These are phyloP conservation scores for Myiothlypis coronata DNA, from an alignment of 2,797 vertebrate genomes.

Conservation along the genomic window DNA sequence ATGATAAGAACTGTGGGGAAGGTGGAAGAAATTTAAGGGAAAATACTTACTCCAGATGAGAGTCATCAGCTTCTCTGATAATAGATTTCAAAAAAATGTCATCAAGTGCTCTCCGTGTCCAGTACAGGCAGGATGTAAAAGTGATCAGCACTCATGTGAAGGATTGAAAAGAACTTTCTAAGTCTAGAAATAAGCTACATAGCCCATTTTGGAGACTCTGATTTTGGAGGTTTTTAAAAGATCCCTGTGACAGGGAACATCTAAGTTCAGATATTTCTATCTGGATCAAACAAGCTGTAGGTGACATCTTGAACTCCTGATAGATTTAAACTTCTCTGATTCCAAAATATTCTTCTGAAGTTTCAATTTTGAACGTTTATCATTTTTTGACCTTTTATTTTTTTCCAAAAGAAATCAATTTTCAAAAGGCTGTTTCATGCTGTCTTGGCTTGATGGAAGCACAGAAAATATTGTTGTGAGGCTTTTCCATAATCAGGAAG, in stretches of 20 bases:
- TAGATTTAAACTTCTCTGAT: not conserved
- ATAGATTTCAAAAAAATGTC: not conserved
- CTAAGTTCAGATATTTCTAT: not conserved
- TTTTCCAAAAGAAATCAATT: accelerated
- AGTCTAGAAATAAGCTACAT: not conserved
- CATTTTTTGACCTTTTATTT: not conserved
- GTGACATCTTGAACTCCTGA: not conserved
- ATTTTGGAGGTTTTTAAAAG: not conserved
- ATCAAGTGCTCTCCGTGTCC: not conserved
- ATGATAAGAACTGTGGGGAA: not conserved
- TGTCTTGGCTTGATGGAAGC: not conserved
- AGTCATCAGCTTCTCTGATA: not conserved
- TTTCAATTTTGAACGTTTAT: not conserved
- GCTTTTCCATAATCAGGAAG: not conserved
- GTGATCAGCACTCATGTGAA: not conserved
- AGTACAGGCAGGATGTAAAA: not conserved
- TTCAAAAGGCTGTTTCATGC: not conserved
- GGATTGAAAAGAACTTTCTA: not conserved
- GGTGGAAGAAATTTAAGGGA: not conserved
- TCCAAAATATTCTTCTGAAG: not conserved
- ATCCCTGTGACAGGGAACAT: not conserved
- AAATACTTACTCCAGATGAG: not conserved
- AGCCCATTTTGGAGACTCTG: not conserved
- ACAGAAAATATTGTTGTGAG: not conserved
- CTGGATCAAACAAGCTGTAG: not conserved